phyloP scores from a whole-genome alignment of 64 coral and sea anemone species.

The Platygyra sinensis region DNA sequence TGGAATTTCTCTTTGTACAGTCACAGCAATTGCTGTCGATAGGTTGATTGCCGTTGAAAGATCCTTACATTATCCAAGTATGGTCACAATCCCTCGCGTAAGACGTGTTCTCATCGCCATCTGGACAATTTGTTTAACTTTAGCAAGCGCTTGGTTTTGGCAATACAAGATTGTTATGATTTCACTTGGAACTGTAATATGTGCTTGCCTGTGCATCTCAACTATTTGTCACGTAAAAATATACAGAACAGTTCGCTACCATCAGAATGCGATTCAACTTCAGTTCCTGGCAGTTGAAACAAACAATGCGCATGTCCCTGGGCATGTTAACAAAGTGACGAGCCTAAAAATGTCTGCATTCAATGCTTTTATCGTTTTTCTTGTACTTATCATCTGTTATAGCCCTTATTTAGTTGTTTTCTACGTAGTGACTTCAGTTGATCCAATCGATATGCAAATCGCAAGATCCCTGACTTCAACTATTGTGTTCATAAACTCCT shows the following conservation, averaged over 20 bases:
- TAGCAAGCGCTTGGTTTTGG: not conserved
- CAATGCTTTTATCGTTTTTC: not conserved
- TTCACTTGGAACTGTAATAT: not conserved
- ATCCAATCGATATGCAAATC: not conserved
- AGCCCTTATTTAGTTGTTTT: slow-evolving; percentile 21
- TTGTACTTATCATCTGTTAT: not conserved
- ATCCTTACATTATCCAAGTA: too few species aligned
- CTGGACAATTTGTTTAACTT: not conserved
- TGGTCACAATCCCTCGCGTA: too few species aligned
- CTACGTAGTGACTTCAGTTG: not conserved
- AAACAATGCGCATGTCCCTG: too few species aligned
- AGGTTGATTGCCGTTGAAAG: too few species aligned
- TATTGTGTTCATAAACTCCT: not conserved
- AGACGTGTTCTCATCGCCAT: not conserved
- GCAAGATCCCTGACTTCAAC: not conserved
- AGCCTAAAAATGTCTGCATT: not conserved
- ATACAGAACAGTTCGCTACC: not conserved
- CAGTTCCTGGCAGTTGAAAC: not conserved
- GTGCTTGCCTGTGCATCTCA: not conserved
- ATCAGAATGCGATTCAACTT: not conserved
- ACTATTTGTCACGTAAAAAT: not conserved
- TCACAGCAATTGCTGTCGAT: too few species aligned
- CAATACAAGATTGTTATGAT: not conserved
- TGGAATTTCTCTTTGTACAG: too few species aligned
- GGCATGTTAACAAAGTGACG: too few species aligned